Evolutionary conservation across 2,888 invertebrate species (phyloP).

Genomic region (Pseudococcus viburni): DNA sequence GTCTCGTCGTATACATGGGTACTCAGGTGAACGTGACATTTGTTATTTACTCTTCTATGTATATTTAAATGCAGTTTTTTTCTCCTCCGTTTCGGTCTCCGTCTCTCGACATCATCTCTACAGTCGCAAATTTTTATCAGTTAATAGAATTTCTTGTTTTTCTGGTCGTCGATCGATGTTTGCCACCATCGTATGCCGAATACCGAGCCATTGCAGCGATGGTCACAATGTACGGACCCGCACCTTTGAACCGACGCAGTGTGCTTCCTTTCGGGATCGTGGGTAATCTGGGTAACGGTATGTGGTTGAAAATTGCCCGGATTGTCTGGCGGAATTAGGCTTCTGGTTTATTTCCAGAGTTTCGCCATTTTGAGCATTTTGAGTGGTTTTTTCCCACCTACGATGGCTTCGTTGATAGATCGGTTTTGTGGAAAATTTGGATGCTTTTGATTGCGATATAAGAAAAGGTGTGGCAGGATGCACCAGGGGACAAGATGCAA

Average conservation of each 20-base stretch:
- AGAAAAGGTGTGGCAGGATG: no score
- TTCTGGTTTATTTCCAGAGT: no score
- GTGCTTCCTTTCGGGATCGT: neutral
- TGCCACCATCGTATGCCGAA: neutral
- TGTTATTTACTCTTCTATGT: conserved; percentile 27
- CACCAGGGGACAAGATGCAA: no score
- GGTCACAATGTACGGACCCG: conserved; percentile 18
- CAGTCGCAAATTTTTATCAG: conserved; percentile 51
- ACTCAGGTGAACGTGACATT: conserved; percentile 55
- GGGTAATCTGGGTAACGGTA: neutral
- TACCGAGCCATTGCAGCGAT: neutral
- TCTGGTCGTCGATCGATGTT: conserved; percentile 9
- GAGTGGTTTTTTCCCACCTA: no score
- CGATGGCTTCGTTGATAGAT: no score
- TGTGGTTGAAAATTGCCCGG: no score
- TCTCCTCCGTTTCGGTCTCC: neutral
- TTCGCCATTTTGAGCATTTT: no score
- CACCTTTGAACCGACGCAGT: neutral
- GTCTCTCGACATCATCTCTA: neutral
- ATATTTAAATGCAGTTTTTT: conserved; percentile 50
- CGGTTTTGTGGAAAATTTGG: no score
- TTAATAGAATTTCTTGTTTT: conserved; percentile 42
- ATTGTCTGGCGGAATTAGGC: no score
- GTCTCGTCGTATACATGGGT: conserved; percentile 16
- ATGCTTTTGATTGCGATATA: no score